A percentile compares a stretch with the other conserved stretches of the same genome.
phyloP scores from a whole-genome alignment of 2,113 vertebrate species.

The Poecile atricapillus region DNA sequence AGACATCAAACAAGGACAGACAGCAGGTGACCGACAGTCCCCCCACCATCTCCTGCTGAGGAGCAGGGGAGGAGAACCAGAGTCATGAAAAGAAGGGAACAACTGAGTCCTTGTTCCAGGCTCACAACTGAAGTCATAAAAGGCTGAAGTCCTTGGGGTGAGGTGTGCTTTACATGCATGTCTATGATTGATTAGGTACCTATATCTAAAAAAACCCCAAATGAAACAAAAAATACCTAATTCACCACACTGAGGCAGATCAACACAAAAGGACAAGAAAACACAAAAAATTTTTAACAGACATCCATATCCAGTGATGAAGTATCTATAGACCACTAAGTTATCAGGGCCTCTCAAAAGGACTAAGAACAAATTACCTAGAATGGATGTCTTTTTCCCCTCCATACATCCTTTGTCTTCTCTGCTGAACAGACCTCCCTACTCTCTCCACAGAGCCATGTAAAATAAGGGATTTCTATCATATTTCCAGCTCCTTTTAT shows the following conservation, averaged over 20 bases:
- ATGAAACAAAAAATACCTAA: not conserved
- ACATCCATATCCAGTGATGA: not conserved
- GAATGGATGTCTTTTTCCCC: not conserved
- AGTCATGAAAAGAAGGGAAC: not conserved
- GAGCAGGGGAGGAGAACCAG: not conserved
- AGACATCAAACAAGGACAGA: not conserved
- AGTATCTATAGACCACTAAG: not conserved
- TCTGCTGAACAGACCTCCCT: not conserved
- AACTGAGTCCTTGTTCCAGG: not conserved
- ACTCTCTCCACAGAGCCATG: too few species aligned
- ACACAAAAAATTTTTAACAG: not conserved
- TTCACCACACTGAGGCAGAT: not conserved
- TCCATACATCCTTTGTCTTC: not conserved
- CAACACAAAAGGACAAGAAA: not conserved
- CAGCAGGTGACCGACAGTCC: not conserved
- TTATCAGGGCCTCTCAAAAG: not conserved
- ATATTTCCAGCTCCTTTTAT: not conserved
- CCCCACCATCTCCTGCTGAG: not conserved
- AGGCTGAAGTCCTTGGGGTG: not conserved
- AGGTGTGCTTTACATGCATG: not conserved
- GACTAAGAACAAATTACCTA: not conserved
- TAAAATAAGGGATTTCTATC: not conserved
- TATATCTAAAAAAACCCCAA: not conserved
- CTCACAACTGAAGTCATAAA: not conserved
- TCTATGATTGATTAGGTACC: not conserved